Conservation (phyloP, 1,140 invertebrate genomes). For the Platorchestia sp. region DNA sequence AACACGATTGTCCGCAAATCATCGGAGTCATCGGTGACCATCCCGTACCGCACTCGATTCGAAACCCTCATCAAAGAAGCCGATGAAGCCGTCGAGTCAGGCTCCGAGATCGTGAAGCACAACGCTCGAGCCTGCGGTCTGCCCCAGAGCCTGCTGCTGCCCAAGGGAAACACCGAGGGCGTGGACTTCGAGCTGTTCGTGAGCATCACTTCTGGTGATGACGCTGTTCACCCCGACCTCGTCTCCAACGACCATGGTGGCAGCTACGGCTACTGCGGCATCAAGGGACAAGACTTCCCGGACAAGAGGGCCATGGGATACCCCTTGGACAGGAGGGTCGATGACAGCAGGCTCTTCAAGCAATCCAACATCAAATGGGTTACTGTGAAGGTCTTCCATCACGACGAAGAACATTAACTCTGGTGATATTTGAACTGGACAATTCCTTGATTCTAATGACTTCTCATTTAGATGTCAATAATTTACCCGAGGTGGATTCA, state of each 20-base stretch:
- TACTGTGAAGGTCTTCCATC: conserved; percentile 36
- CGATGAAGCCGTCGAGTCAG: too few species aligned
- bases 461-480: too few species aligned
- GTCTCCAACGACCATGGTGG: conserved; percentile 62
- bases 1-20: conserved; percentile 78
- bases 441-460: too few species aligned
- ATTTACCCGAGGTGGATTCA: too few species aligned
- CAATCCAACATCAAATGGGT: conserved; percentile 42
- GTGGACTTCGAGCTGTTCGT: conserved; percentile 69
- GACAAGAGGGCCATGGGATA: conserved; percentile 73
- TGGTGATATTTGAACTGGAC: too few species aligned
- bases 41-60: conserved; percentile 72
- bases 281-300: conserved; percentile 68
- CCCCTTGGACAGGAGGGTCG: conserved; percentile 67
- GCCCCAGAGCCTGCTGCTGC: conserved; percentile 69
- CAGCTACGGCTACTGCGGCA: conserved; percentile 68
- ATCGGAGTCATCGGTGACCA: conserved; percentile 79
- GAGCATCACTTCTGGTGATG: conserved; percentile 68
- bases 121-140: conserved; percentile 70
- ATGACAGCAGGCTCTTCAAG: conserved; percentile 37
- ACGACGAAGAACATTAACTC: background rate
- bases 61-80: conserved; percentile 71
- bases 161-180: conserved; percentile 67
- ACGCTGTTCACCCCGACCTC: conserved; percentile 65
- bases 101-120: too few species aligned